Evolutionary conservation across 2,797 vertebrate species (phyloP), one percentile per base, ranked within the genome.

Genomic region (Borostomias antarcticus): DNA sequence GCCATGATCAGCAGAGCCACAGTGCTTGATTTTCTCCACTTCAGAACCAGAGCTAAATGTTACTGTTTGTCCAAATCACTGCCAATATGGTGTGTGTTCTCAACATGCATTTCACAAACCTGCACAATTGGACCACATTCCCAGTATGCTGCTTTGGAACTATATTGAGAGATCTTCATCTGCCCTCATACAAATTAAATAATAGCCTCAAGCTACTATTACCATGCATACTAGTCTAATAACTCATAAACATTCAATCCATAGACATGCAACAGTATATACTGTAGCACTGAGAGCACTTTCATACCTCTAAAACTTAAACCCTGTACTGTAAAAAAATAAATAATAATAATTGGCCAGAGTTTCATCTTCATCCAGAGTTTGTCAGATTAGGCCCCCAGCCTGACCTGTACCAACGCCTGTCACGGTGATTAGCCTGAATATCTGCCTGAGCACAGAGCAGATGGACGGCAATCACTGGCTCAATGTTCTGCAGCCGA

Each of bases 391-490:
- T 73, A 37, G 57, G 52, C 60, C 32, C 59, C 43, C 73, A 61
- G 69, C 81, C 73, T 74, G 73, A 64, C 72, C 48, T 4, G 25
- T 15, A 25, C 70, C 73, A 72, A 78, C 75, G 79, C 73, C 40
- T 54, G 77, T 81, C 73, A 69, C 58, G 77, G 76, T 77, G 84
- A 89, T 89, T 84, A 85, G 77, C 79, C 69, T 54, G 72, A 79
- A 74, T 77, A 80, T 80, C 25, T 11, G 75, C 60, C 77, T 72
- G 73, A 70, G 77, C 73, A 4, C 66, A 64, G 79, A 87, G 83
- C 89, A 91, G 89, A 91, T 89, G 88, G 89, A 80, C 72, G 75
- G 78, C 86, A 89, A 88, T 89, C 81, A 86, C 53, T 59, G 60
- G 79, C 80, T 86, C 84, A 81, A 51, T 82, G 85, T 82, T 81